Evolutionary conservation across 2,797 vertebrate species (phyloP), one percentile per base, ranked within the genome.

Genomic region (Telmatherina bonti): DNA sequence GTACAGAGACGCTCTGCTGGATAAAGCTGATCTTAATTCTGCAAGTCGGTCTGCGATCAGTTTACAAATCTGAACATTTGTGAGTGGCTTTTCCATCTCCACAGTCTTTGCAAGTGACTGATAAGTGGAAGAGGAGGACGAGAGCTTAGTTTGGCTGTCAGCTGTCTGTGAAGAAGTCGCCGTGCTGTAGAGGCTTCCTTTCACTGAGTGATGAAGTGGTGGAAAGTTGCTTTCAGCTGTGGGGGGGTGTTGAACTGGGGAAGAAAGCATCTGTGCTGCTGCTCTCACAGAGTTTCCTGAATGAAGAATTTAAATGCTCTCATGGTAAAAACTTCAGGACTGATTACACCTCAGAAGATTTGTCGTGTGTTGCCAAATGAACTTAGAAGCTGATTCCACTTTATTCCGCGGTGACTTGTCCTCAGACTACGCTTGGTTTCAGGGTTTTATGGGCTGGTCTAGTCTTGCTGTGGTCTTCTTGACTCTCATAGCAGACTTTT

Each of bases 81-180:
- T 74, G 20, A 5, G 31, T 1, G 0, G 0, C 45, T 53, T 56
- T 6, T 9, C 8, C 38, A 43, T 12, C 18, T 6, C 70, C 4
- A 1, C 1, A 29, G 24, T 12, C 12, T 5, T 33, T n/a, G 3
- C 31, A 8, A n/a, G 8, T 38, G 13, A n/a, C 52, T 18, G 41
- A 31, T 1, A 1, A 1, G 0, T 61, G 9, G 11, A 2, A 12
- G 2, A 7, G 13, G 12, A 9, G 41, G 10, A 16, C 4, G 7
- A 18, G 3, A 7, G 3, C 1, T 29, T 26, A 22, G n/a, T 0
- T 18, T 0, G 35, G 10, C 41, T 7, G 5, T 33, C 8, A 4
- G 58, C 12, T 20, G 27, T 1, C 11, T 55, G n/a, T 0, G 0
- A 7, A 70, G 33, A 59, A 24, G 30, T 22, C 0, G 0, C 4